These are phyloP conservation scores for Choreutis nemorana DNA, from an alignment of 2,888 invertebrate species.

Conservation along the genomic window DNA sequence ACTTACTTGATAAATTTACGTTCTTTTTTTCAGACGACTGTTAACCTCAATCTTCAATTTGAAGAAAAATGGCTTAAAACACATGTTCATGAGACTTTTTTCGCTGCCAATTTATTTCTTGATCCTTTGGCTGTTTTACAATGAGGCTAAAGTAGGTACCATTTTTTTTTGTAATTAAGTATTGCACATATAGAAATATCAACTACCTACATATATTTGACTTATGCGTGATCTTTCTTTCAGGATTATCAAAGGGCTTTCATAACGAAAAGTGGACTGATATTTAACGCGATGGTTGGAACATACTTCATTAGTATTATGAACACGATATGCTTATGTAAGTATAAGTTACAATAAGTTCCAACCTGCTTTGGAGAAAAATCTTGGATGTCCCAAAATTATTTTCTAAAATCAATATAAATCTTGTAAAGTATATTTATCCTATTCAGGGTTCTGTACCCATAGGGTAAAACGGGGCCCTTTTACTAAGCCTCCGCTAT, in stretches of 20 bases:
- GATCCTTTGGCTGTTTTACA: conserved; percentile 82
- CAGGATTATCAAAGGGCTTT: conserved; percentile 74
- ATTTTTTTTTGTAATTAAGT: too few species aligned
- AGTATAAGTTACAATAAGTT: conserved; percentile 35
- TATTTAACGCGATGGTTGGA: conserved; percentile 73
- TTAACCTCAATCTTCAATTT: conserved; percentile 81
- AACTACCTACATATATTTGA: too few species aligned
- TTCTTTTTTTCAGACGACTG: conserved; percentile 69
- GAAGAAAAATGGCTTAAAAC: conserved; percentile 76
- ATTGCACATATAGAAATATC: too few species aligned
- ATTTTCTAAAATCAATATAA: too few species aligned
- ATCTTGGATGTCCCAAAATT: too few species aligned
- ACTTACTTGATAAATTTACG: too few species aligned
- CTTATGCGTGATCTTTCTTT: too few species aligned
- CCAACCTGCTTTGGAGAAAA: too few species aligned
- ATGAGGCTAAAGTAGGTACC: conserved; percentile 62
- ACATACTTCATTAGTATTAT: conserved; percentile 74
- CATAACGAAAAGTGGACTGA: conserved; percentile 73
- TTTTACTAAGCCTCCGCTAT: too few species aligned
- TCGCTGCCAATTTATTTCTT: conserved; percentile 79
- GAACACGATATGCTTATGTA: conserved; percentile 74
- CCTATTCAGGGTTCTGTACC: not conserved
- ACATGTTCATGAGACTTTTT: conserved; percentile 78
- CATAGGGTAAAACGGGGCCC: too few species aligned
- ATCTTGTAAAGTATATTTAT: too few species aligned